phyloP scores from a whole-genome alignment of 2,888 invertebrate species.

The Macrophya annulata region DNA sequence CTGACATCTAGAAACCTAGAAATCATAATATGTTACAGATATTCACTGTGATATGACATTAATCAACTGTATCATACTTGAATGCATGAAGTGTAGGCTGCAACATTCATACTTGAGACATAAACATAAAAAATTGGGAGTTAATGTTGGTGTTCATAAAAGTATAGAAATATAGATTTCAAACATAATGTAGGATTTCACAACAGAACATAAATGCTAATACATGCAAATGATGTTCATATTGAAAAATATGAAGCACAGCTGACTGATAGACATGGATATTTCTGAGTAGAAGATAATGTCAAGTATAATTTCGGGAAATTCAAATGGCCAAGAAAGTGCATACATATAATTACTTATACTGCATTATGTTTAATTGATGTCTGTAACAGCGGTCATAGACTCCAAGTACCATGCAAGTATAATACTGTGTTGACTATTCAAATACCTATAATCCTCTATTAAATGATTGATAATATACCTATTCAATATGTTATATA shows the following conservation, averaged over 20 bases:
- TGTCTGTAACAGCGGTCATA: not conserved
- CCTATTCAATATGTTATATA: not conserved
- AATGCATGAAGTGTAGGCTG: not conserved
- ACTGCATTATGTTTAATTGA: not conserved
- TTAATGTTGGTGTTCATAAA: not conserved
- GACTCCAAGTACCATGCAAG: not conserved
- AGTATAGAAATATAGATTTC: not conserved
- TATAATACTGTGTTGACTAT: constrained; percentile 27
- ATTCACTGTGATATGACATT: constrained; percentile 51
- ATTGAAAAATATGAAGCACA: not conserved
- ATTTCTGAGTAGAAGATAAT: not conserved
- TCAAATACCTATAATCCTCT: constrained; percentile 23
- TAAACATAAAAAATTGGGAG: not conserved
- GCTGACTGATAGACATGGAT: not conserved
- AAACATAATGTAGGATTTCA: not conserved
- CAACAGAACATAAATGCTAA: not conserved
- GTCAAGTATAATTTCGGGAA: not conserved
- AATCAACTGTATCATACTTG: constrained; percentile 34
- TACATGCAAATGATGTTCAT: not conserved
- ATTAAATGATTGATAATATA: constrained; percentile 32
- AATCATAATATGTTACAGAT: constrained; percentile 52
- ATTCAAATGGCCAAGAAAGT: constrained; percentile 8
- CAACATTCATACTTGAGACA: constrained; percentile 4
- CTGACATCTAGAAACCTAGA: constrained; percentile 46
- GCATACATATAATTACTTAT: not conserved